Conservation (phyloP, 2,113 vertebrate species). For the Oxyura jamaicensis region DNA sequence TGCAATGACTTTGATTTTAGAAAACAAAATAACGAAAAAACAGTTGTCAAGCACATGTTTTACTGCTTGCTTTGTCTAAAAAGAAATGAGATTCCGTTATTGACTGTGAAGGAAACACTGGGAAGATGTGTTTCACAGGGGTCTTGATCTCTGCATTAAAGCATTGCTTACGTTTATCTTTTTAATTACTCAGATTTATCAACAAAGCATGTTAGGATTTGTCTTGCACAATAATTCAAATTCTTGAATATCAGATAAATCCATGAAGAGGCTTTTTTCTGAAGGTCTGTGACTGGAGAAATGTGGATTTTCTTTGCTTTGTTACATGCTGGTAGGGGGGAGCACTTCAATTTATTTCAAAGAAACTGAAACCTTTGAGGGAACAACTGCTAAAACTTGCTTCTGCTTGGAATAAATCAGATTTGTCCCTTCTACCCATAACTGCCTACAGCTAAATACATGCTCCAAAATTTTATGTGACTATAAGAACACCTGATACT, state of each 20-base stretch:
- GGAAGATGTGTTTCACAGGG: neutral
- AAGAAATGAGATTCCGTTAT: neutral
- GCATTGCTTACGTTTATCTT: neutral
- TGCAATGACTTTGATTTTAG: neutral
- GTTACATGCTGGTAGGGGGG: neutral
- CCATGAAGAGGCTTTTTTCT: neutral
- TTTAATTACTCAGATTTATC: neutral
- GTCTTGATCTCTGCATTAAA: neutral
- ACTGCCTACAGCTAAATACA: neutral
- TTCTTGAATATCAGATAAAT: neutral
- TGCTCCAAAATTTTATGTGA: conserved; percentile 5
- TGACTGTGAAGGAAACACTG: neutral
- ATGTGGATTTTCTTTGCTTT: neutral
- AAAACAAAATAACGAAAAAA: neutral
- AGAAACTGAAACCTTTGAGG: neutral
- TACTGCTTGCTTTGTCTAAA: neutral
- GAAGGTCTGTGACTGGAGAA: neutral
- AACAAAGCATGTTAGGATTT: neutral
- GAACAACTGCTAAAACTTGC: neutral
- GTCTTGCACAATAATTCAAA: neutral
- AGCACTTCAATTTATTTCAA: neutral
- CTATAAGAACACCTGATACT: conserved; percentile 21
- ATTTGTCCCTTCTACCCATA: neutral
- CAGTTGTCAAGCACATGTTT: neutral
- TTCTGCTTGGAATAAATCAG: conserved; percentile 23